These are phyloP conservation scores for Campoletis raptor DNA, from an alignment of 2,888 invertebrate species.

Conservation along the genomic window DNA sequence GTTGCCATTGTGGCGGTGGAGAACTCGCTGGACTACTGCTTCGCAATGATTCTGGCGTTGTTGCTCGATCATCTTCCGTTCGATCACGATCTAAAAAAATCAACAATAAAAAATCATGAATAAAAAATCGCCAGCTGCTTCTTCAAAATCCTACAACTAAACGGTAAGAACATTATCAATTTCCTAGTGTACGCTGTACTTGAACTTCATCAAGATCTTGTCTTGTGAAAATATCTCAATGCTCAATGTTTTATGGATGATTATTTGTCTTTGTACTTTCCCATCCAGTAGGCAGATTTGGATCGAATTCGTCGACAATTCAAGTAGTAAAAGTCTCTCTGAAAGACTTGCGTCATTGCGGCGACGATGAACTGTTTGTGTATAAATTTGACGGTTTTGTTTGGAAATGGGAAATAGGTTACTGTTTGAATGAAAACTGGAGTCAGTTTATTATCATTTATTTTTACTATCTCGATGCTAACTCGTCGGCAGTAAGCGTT, in stretches of 20 bases:
- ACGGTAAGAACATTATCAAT: background rate
- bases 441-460: background rate
- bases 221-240: background rate
- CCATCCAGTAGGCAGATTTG: background rate
- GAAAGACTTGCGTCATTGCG: background rate
- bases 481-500: background rate
- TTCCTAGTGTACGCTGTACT: background rate
- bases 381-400: slow-evolving; percentile 14
- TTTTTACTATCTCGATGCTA: background rate
- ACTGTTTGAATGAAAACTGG: slow-evolving; percentile 46
- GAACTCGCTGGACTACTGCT: slow-evolving; percentile 81
- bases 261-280: background rate
- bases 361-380: background rate
- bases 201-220: background rate
- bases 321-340: background rate
- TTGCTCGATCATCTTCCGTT: slow-evolving; percentile 83
- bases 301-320: background rate
- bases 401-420: slow-evolving; percentile 26
- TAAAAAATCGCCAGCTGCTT: background rate
- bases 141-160: background rate
- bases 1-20: slow-evolving; percentile 82
- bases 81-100: slow-evolving; percentile 79
- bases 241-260: background rate
- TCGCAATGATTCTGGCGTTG: slow-evolving; percentile 82
- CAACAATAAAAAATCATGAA: background rate